Evolutionary conservation across 2,797 vertebrate species (phyloP).

Genomic region (Halcyon smyrnensis): DNA sequence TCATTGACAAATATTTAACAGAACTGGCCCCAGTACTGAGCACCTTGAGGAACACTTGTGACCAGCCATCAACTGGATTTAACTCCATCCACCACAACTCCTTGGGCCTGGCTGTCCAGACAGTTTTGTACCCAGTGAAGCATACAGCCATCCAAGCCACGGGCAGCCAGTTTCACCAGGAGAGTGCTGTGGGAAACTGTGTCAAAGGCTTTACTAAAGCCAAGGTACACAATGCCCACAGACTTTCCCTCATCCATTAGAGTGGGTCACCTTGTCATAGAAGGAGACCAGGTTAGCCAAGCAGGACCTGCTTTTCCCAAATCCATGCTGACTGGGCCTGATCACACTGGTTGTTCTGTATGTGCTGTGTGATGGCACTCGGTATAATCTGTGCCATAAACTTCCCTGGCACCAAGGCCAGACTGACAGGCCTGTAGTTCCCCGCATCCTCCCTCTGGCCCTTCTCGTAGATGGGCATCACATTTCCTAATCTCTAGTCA

Average conservation of each 20-base stretch:
- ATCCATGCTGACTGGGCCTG: too few species aligned
- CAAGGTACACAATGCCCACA: background rate
- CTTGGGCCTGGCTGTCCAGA: background rate
- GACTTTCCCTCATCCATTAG: background rate
- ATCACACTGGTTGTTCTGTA: background rate
- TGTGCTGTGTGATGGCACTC: background rate
- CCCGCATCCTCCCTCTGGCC: background rate
- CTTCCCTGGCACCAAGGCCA: background rate
- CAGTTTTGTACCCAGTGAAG: too few species aligned
- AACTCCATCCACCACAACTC: background rate
- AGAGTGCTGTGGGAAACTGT: background rate
- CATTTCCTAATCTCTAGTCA: background rate
- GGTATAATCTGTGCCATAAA: background rate
- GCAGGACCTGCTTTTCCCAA: background rate
- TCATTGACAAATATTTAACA: background rate
- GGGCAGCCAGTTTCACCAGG: background rate
- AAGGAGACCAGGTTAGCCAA: background rate
- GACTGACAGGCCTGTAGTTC: background rate
- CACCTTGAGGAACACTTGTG: background rate
- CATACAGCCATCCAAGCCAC: background rate
- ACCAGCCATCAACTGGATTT: background rate
- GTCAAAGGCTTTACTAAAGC: background rate
- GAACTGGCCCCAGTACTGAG: background rate
- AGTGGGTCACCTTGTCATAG: background rate
- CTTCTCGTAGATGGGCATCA: background rate